Conservation (phyloP, 2,113 vertebrate species). For the Fukomys damarensis region DNA sequence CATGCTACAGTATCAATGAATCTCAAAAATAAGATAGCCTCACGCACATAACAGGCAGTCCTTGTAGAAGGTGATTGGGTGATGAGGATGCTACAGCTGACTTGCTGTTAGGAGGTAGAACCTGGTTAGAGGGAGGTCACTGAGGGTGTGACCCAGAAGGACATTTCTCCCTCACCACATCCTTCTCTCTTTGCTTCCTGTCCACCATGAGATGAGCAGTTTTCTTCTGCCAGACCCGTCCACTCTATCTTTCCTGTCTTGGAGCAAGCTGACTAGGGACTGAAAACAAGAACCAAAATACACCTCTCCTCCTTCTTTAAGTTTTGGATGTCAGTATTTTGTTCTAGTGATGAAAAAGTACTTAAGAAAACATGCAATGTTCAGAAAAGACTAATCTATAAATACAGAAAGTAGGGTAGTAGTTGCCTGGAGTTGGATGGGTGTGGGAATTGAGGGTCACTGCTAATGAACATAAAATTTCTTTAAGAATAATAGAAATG, state of each 20-base stretch:
- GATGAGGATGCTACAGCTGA: neutral
- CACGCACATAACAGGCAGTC: neutral
- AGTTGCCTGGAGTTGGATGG: neutral
- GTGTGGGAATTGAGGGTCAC: neutral
- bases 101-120: neutral
- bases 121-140: neutral
- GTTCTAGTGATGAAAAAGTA: neutral
- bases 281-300: neutral
- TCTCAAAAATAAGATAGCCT: neutral
- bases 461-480: neutral
- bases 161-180: neutral
- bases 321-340: neutral
- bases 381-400: neutral
- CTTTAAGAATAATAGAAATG: neutral
- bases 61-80: neutral
- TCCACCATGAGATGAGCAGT: neutral
- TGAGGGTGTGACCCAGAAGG: neutral
- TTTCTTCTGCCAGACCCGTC: neutral
- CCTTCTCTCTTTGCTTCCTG: neutral
- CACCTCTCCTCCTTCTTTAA: neutral
- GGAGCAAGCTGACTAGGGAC: neutral
- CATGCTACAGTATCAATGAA: neutral
- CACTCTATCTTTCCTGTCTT: neutral
- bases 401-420: neutral
- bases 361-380: neutral